phyloP scores from a whole-genome alignment of 2,888 invertebrate species.

The Epinotia brunnichana region DNA sequence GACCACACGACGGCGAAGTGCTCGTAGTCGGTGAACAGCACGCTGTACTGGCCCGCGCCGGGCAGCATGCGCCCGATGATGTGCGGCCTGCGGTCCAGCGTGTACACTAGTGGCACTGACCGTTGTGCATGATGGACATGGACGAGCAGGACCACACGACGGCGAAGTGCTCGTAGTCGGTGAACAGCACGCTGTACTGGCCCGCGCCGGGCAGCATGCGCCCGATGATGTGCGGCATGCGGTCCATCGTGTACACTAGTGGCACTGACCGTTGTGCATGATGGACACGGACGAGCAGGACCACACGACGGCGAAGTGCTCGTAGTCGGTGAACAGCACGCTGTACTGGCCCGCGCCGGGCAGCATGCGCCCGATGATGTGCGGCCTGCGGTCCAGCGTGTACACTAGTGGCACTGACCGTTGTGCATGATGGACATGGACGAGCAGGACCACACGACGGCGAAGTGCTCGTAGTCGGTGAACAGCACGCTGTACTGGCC shows the following conservation, averaged over 20 bases:
- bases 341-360: constrained; percentile 89
- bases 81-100: background rate
- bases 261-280: constrained; percentile 83
- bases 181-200: constrained; percentile 87
- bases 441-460: constrained; percentile 89
- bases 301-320: constrained; percentile 88
- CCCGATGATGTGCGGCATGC: constrained; percentile 86
- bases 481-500: constrained; percentile 88
- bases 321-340: constrained; percentile 89
- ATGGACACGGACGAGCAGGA: constrained; percentile 87
- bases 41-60: background rate
- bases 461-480: constrained; percentile 89
- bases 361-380: constrained; percentile 85
- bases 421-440: constrained; percentile 86
- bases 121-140: constrained; percentile 85
- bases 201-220: constrained; percentile 89
- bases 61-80: background rate
- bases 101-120: constrained; percentile 59
- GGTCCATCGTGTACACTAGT: constrained; percentile 55
- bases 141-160: constrained; percentile 89
- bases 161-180: constrained; percentile 89
- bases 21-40: constrained; percentile 84
- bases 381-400: constrained; percentile 86
- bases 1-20: constrained; percentile 86
- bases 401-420: constrained; percentile 76